Base-by-base conservation (phyloP, 1,140 invertebrate genomes). In the Zaprionus camerounensis region DNA sequence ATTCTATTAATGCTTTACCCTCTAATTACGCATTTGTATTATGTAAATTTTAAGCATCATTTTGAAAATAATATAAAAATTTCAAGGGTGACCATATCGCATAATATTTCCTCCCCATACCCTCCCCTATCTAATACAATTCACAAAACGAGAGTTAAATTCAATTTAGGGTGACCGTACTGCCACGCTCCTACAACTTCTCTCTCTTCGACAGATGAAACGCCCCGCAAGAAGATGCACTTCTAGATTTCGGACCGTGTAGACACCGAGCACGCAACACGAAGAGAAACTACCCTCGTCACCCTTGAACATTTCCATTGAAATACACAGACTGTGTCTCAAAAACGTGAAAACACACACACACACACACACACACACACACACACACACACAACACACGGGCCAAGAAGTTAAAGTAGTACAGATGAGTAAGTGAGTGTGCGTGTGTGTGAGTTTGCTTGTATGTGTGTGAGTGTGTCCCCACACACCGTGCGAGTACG, bases 281-380 rank as follows among this genome's bases (percentile, higher is more conserved):
- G 41, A 38, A 46, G 65, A 24, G 44, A 85, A 90, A 85, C 85
- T 81, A 90, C 85, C 85, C 85, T 90, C 90, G 86, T 90, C 85
- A 90, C 85, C 85, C 85, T 88, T 81, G 70, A 85, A 85, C 69
- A 71, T 90, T 85, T 88, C 85, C 78, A 84, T 85, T 85, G 81
- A 90, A 88, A 85, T 69, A 64, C 49, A 68, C 36, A 72, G 74
- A 76, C 58, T 78, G 67, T 87, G 81, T 88, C 78, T 81, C 78
- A 77, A 80, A 46, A 74, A 83, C 68, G 72, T 75, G 71, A 58
- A 83, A 86, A 87, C 74, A 80, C 71, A 80, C 65, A 26, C 24
- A 26, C 24, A 80, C 75, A 46, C 31, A 34, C 31, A 70, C 34
- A 58, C n/a, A 58, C 46, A 73, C 64, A 68, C 69, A 80, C 65